phyloP scores from a whole-genome alignment of 1,140 invertebrate species.

The Artemia franciscana region DNA sequence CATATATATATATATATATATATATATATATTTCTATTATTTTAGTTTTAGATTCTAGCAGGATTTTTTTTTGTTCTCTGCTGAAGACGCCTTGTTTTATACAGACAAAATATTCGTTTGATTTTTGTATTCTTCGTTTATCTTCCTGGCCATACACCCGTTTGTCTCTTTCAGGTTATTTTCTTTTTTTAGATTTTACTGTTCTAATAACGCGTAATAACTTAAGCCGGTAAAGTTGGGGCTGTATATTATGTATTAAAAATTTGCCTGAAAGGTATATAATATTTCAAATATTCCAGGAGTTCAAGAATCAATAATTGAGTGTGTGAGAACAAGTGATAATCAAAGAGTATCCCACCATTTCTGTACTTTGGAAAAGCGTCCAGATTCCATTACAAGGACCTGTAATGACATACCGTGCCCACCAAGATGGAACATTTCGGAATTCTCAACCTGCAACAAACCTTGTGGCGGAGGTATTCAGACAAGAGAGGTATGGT shows the following conservation, averaged over 20 bases:
- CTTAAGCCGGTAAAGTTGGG: background rate
- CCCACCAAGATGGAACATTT: slow-evolving; percentile 63
- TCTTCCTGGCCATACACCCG: background rate
- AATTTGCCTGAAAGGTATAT: too few relatives aligned
- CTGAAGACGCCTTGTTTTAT: too few relatives aligned
- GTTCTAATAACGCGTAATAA: background rate
- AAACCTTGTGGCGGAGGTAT: slow-evolving; percentile 79
- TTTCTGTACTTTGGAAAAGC: slow-evolving; percentile 50
- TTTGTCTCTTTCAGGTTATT: too few relatives aligned
- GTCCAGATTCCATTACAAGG: slow-evolving; percentile 64
- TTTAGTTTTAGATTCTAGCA: too few relatives aligned
- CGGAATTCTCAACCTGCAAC: slow-evolving; percentile 42
- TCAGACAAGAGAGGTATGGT: slow-evolving; percentile 45
- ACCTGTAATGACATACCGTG: slow-evolving; percentile 84
- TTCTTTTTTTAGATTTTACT: slow-evolving; percentile 1
- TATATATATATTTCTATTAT: too few relatives aligned
- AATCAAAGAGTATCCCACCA: slow-evolving; percentile 56
- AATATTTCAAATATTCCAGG: too few relatives aligned
- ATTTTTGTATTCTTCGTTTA: too few relatives aligned
- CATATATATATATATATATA: too few relatives aligned
- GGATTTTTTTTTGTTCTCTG: too few relatives aligned
- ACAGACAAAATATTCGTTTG: too few relatives aligned
- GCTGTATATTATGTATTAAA: too few relatives aligned
- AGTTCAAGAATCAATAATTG: slow-evolving; percentile 65
- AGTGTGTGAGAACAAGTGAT: slow-evolving; percentile 64